Evolutionary conservation across 2,113 vertebrate genomes (phyloP), one percentile per base, ranked within the genome.

Genomic region (Odobenus rosmarus): DNA sequence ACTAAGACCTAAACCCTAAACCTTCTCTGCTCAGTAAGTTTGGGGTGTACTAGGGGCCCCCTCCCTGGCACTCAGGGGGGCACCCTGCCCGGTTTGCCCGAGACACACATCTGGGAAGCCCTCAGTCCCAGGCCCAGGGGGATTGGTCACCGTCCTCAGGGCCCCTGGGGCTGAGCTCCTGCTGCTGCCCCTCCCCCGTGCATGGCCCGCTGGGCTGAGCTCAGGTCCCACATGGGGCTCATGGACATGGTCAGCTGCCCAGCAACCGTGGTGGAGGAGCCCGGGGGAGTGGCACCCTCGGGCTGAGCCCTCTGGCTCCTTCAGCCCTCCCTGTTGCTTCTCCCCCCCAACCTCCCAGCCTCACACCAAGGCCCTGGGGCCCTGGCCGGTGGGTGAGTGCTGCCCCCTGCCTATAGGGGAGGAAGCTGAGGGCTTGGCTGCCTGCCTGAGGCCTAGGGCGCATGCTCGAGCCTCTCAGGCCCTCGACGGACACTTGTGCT

Each of bases 351-450:
- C 39, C 39, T 76, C 39, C n/a, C 72, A 16, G 39, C 72, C 24
- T 46, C 72, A 46, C 24, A 8, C 6, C 39, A 26, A 28, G 39
- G 72, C 72, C 72, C 13, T 4, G 39, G 71, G 39, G 39, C 39
- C 72, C 39, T 8, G 1, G 24, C 7, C 0, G 71, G 21, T 1
- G 13, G 39, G 39, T 7, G 72, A 46, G 39, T 3, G 4, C 72
- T 28, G 39, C 11, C 39, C 36, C 71, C 71, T 6, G 21, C 36
- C 71, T 72, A 9, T 24, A 28, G 24, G 14, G 16, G 28, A 33
- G 4, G 14, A 49, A 33, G 39, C 39, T 19, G 88, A 90, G 57
- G 5, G 39, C 72, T 26, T 21, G 24, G 1, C 2, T 0, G 6
- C 72, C 42, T 11, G 14, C 31, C 39, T 4, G 5, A 62, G 55